phyloP scores from a whole-genome alignment of 2,113 vertebrate species.

The Taxidea taxus region DNA sequence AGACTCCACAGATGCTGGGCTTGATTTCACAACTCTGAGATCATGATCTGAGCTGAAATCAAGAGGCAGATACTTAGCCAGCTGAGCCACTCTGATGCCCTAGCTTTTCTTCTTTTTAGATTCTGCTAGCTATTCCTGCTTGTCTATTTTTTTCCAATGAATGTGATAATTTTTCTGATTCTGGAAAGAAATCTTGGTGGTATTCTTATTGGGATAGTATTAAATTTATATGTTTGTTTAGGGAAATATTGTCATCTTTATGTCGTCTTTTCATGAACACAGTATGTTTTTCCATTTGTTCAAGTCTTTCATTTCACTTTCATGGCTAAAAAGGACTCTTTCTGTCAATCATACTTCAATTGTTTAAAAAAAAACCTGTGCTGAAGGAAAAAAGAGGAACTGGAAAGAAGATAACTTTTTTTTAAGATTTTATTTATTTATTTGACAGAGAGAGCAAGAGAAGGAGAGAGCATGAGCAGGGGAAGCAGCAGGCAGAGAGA shows the following conservation, averaged over 20 bases:
- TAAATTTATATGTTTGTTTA: neutral
- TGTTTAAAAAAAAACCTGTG: neutral
- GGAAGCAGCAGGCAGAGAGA: no score
- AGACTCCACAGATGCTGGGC: neutral
- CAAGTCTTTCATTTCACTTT: neutral
- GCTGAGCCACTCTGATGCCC: neutral
- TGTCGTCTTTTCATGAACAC: neutral
- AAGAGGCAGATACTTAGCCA: neutral
- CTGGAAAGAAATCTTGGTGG: neutral
- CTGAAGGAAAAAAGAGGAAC: neutral
- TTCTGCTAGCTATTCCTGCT: neutral
- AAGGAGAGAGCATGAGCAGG: no score
- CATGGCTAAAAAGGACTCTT: neutral
- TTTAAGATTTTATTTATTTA: neutral
- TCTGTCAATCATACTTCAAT: neutral
- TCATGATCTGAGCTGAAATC: neutral
- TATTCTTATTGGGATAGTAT: neutral
- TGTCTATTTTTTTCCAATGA: neutral
- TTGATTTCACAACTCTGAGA: neutral
- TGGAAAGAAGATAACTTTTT: neutral
- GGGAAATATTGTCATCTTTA: neutral
- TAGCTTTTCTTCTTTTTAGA: neutral
- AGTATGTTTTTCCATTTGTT: neutral
- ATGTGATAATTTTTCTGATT: neutral
- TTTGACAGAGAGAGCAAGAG: neutral